Base-by-base conservation (phyloP, 1,140 invertebrate genomes). In the Macrobrachium nipponense region DNA sequence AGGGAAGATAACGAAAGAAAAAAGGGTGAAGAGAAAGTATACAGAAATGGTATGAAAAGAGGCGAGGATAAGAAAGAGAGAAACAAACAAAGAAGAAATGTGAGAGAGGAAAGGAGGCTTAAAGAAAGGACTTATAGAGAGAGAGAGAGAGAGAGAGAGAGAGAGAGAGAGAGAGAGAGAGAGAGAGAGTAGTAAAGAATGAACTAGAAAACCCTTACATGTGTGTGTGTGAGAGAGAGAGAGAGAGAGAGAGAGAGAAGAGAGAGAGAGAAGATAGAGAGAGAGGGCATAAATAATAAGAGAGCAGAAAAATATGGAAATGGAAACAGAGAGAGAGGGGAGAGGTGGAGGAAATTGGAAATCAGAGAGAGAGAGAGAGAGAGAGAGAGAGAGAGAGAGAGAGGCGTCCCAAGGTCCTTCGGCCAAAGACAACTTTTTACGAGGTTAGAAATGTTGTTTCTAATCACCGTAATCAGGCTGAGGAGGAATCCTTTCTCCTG, bases 191-290 rank as follows among this genome's bases (percentile, higher is more conserved):
- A 7, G 8, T 5, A 77, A 11, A 59, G 51, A 59, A n/a, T n/a
- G n/a, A n/a, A n/a, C n/a, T n/a, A n/a, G n/a, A n/a, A n/a, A n/a
- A n/a, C n/a, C n/a, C n/a, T n/a, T n/a, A n/a, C n/a, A n/a, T n/a
- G n/a, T n/a, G n/a, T n/a, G n/a, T n/a, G n/a, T n/a, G n/a, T n/a
- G 75, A 77, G 75, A 59, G 51, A 59, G 75, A 77, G 75, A 77
- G 44, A 58, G 51, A 51, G 27, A 44, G 51, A 58, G 51, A 51
- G 59, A 18, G 51, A 27, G 43, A 36, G 43, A 36, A 73, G 70
- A 44, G 43, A 80, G 61, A 15, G 27, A 62, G n/a, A 64, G 61
- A 61, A 27, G 75, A 59, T 17, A 58, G 75, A 59, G 75, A 58
- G 75, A 58, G 75, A 59, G 51, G 20, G 75, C 14, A 59, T n/a